Evolutionary conservation across 2,113 vertebrate genomes (phyloP).

Genomic region (Brachyistius frenatus): DNA sequence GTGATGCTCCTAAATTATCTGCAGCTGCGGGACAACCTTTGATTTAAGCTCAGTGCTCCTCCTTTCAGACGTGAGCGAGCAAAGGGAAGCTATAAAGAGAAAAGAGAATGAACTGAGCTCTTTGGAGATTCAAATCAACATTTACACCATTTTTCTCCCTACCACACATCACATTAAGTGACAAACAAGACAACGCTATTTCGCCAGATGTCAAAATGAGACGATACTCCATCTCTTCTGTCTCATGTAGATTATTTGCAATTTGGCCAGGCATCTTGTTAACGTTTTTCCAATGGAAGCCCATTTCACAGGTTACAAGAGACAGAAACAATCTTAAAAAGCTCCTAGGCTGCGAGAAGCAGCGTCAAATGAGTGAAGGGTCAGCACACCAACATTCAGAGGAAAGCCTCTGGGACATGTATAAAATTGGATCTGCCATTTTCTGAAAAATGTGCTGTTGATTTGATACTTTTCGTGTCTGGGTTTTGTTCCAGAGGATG

Average conservation of each 20-base stretch:
- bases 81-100: conserved; percentile 5
- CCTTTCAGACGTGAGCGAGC: not conserved
- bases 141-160: conserved; percentile 17
- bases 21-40: not conserved
- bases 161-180: conserved; percentile 44
- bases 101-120: not conserved
- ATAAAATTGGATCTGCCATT: conserved; percentile 88
- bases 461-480: conserved; percentile 83
- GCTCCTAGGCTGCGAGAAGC: conserved; percentile 62
- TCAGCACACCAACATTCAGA: conserved; percentile 82
- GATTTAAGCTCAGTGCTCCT: conserved; percentile 11
- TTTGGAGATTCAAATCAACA: conserved; percentile 44
- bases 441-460: conserved; percentile 86
- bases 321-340: conserved; percentile 79
- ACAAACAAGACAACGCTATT: conserved; percentile 62
- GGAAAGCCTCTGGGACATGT: conserved; percentile 81
- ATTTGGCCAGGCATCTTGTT: conserved; percentile 66
- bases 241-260: conserved; percentile 68
- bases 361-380: conserved; percentile 79
- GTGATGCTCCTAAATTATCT: conserved; percentile 2
- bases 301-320: conserved; percentile 59
- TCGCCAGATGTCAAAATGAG: conserved; percentile 58
- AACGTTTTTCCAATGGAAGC: conserved; percentile 53
- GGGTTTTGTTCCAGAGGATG: conserved; percentile 80
- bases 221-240: conserved; percentile 49